A percentile compares a stretch with the other conserved stretches of the same genome.
phyloP scores from a whole-genome alignment of 2,888 invertebrate species.

The Drosophila falleni region DNA sequence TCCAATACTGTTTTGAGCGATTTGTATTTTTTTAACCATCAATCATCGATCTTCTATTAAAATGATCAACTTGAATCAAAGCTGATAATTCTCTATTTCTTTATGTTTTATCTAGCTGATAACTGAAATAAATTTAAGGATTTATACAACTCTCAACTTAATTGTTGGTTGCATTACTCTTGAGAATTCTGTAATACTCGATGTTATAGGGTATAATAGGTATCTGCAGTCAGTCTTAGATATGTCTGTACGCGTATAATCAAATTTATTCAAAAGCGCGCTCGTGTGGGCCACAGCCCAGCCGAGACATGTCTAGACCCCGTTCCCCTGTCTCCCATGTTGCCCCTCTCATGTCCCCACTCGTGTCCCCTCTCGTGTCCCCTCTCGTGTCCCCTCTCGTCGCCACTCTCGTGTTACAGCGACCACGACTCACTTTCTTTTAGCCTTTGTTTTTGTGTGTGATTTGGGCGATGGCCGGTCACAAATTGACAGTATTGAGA shows the following conservation, averaged over 20 bases:
- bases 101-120: too few relatives aligned
- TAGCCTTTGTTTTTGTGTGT: slow-evolving; percentile 17
- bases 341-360: not conserved
- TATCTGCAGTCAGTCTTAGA: slow-evolving; percentile 19
- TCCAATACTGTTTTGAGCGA: not conserved
- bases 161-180: slow-evolving; percentile 15
- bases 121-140: too few relatives aligned
- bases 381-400: not conserved
- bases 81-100: too few relatives aligned
- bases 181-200: not conserved
- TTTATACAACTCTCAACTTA: not conserved
- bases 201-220: not conserved
- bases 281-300: slow-evolving; percentile 58
- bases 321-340: not conserved
- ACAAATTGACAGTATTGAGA: slow-evolving; percentile 51
- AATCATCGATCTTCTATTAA: too few relatives aligned
- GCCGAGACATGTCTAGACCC: slow-evolving; percentile 29
- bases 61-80: too few relatives aligned
- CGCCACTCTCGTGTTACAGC: not conserved
- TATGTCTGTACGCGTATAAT: slow-evolving; percentile 33
- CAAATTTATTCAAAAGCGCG: slow-evolving; percentile 65
- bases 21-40: too few relatives aligned
- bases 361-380: too few relatives aligned
- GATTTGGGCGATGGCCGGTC: slow-evolving; percentile 39
- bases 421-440: slow-evolving; percentile 51